Evolutionary conservation across 2,888 invertebrate genomes (phyloP), one percentile per base, ranked within the genome.

Genomic region (Exephanes ischioxanthus): DNA sequence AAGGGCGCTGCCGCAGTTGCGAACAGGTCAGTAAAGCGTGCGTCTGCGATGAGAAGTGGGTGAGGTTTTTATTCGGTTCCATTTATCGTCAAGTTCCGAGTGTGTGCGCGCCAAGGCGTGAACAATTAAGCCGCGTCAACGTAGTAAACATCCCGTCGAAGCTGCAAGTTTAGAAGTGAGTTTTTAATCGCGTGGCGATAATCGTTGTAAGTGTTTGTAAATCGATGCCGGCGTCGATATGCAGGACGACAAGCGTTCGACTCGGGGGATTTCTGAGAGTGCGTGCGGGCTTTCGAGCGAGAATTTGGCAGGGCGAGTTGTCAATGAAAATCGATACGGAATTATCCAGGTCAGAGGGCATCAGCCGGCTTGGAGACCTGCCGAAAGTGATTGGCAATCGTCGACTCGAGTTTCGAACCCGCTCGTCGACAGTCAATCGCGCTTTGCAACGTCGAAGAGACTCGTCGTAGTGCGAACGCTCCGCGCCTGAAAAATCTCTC

Each of bases 271-370:
- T 63, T 16, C 30, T 16, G 6, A 1, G 7, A 4, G 63, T 63
- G 33, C 9, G 63, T 30, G 33, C 16, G 30, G n/a, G 63, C 6
- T 6, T 30, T 16, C 30, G 63, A 63, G 63, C 26, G 88, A 77
- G 88, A 86, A 88, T 90, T 91, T 90, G 92, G 90, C 91, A 89
- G 88, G 45, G 72, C 82, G 67, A 90, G 78, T 92, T 91, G 92
- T 93, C 92, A 93, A 93, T 93, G 93, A 93, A 92, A 93, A 93
- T 92, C 91, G 89, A 92, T 92, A 89, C 89, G 85, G 85, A 92
- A 90, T 90, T 90, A 92, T 92, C 86, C 91, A 89, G 93, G 92
- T 90, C 91, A 92, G 90, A 91, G 93, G 91, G 91, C 92, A 93
- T 92, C 91, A 91, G 91, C 91, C 92, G 89, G 88, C 86, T 93